A percentile compares a stretch with the other conserved stretches of the same genome.
Conservation (phyloP, 2,888 invertebrate genomes). For the Idaea straminata region DNA sequence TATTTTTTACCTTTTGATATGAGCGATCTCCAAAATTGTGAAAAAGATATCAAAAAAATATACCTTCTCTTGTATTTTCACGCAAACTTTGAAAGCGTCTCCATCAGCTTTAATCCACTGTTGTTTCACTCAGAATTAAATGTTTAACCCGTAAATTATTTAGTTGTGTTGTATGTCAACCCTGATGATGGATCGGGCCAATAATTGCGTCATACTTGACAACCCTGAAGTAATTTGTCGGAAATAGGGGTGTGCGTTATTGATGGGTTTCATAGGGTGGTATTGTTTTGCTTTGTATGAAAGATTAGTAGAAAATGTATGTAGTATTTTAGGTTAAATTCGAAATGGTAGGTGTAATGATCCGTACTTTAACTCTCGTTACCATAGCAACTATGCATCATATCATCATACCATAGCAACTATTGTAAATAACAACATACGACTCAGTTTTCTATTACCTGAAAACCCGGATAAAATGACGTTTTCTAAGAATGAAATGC, state of each 20-base stretch:
- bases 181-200: slow-evolving; percentile 70
- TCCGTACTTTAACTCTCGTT: not conserved
- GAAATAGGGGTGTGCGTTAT: slow-evolving; percentile 50
- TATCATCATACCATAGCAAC: too few species aligned
- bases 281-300: slow-evolving; percentile 33
- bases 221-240: slow-evolving; percentile 58
- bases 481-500: too few species aligned
- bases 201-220: slow-evolving; percentile 71
- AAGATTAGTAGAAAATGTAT: not conserved
- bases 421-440: too few species aligned
- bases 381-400: too few species aligned
- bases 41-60: not conserved
- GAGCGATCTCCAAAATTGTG: too few species aligned
- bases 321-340: not conserved
- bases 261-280: slow-evolving; percentile 46
- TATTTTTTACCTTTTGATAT: too few species aligned
- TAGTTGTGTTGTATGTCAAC: slow-evolving; percentile 70
- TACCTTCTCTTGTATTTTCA: not conserved
- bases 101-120: slow-evolving; percentile 30
- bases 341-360: not conserved
- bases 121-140: slow-evolving; percentile 39
- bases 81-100: not conserved
- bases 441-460: too few species aligned
- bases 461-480: too few species aligned
- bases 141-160: slow-evolving; percentile 61